Conservation (phyloP, 2,113 vertebrate species). For the Dipodomys spectabilis region DNA sequence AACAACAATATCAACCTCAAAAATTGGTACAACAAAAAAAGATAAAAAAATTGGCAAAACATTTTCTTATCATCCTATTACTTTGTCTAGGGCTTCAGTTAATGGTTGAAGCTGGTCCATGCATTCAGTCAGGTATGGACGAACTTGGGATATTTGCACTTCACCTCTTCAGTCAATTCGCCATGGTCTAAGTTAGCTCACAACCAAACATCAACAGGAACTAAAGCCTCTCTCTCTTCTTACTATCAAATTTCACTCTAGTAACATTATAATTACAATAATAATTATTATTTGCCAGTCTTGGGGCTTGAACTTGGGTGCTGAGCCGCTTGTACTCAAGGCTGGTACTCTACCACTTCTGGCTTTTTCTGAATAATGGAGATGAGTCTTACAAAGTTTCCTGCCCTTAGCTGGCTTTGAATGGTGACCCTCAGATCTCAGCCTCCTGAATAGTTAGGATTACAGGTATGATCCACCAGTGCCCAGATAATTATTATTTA, state of each 20-base stretch:
- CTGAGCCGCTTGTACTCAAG: too few species aligned
- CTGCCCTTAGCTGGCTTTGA: too few species aligned
- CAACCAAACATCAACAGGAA: background rate
- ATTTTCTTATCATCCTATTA: background rate
- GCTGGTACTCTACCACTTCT: too few species aligned
- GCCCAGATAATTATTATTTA: too few species aligned
- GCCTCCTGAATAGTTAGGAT: too few species aligned
- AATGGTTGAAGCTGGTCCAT: background rate
- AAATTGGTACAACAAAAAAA: background rate
- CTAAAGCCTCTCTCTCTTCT: background rate
- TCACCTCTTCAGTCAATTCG: background rate
- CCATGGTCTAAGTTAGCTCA: background rate
- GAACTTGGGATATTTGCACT: background rate
- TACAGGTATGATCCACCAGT: too few species aligned
- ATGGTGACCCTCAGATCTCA: too few species aligned
- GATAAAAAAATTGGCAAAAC: too few species aligned
- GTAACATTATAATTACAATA: background rate
- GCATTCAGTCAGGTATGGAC: background rate
- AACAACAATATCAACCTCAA: background rate
- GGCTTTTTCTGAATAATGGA: too few species aligned
- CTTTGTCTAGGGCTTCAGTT: background rate
- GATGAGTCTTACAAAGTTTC: too few species aligned
- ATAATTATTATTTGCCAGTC: too few species aligned
- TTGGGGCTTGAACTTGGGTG: too few species aligned
- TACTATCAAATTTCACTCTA: background rate